These are phyloP conservation scores for Vulpes ferrilata DNA, from an alignment of 2,113 vertebrate genomes.

Conservation along the genomic window DNA sequence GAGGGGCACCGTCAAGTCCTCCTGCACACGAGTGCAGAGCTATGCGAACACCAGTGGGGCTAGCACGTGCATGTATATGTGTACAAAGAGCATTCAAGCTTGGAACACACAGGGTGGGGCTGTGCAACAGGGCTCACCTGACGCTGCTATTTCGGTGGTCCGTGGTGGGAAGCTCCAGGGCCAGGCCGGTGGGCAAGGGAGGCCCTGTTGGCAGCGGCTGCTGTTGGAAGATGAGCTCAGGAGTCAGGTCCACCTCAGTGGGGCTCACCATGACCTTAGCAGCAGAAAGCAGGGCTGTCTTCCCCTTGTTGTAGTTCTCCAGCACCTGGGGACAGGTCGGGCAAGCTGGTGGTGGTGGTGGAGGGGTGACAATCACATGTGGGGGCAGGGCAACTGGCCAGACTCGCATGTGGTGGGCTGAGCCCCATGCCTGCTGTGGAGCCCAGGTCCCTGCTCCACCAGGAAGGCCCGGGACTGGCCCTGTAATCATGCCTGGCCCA, in stretches of 20 bases:
- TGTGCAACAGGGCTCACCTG: constrained; percentile 86
- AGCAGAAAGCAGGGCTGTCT: constrained; percentile 97
- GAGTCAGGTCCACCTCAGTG: constrained; percentile 98
- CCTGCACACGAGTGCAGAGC: fast-evolving
- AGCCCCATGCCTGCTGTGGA: neutral
- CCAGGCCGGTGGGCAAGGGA: constrained; percentile 77
- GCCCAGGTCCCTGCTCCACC: neutral
- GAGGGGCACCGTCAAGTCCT: fast-evolving
- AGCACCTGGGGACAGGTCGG: constrained; percentile 90
- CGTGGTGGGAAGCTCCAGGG: constrained; percentile 78
- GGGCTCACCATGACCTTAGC: constrained; percentile 99
- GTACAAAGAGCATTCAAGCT: fast-evolving
- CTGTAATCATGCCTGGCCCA: fast-evolving
- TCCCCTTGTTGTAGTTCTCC: constrained; percentile 99
- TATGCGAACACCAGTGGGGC: fast-evolving
- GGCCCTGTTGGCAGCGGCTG: constrained; percentile 88
- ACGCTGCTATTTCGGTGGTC: constrained; percentile 95
- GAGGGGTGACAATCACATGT: neutral
- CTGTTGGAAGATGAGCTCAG: constrained; percentile 94
- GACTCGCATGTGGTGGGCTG: neutral
- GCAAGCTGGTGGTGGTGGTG: neutral
- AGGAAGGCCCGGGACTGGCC: neutral
- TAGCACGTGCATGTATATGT: fast-evolving
- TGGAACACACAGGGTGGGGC: neutral
- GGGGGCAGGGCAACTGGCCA: neutral